Conservation (phyloP, 2,113 vertebrate genomes). For the Halichoeres trimaculatus region DNA sequence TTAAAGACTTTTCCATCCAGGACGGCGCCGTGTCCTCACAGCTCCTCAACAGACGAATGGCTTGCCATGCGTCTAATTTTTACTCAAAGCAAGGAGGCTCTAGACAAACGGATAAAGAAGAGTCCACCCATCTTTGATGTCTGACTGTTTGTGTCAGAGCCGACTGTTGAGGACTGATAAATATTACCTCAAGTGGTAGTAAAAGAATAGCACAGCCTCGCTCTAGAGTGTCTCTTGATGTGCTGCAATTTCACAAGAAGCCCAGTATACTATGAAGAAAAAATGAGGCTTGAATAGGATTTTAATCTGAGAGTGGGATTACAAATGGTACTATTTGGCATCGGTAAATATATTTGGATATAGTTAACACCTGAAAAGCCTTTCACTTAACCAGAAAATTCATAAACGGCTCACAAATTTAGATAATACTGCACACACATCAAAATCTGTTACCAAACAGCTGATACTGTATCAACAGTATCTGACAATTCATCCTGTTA, state of each 20-base stretch:
- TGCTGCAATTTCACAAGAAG: not conserved
- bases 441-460: too few species aligned
- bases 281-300: not conserved
- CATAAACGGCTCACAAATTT: not conserved
- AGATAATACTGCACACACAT: not conserved
- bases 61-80: constrained; percentile 69
- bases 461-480: not conserved
- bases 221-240: not conserved
- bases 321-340: not conserved
- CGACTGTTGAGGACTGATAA: not conserved
- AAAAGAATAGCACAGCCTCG: not conserved
- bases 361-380: not conserved
- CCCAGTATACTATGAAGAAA: not conserved
- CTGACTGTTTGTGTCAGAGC: not conserved
- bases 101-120: not conserved
- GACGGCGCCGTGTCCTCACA: constrained; percentile 20
- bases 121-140: not conserved
- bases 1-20: constrained; percentile 49
- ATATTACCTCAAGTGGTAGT: not conserved
- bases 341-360: not conserved
- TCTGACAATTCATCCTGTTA: not conserved
- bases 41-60: constrained; percentile 79
- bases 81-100: constrained; percentile 42
- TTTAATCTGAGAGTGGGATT: not conserved
- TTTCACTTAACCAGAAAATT: not conserved